phyloP scores from a whole-genome alignment of 2,113 vertebrate genomes.

The Tricholaema leucomelas region DNA sequence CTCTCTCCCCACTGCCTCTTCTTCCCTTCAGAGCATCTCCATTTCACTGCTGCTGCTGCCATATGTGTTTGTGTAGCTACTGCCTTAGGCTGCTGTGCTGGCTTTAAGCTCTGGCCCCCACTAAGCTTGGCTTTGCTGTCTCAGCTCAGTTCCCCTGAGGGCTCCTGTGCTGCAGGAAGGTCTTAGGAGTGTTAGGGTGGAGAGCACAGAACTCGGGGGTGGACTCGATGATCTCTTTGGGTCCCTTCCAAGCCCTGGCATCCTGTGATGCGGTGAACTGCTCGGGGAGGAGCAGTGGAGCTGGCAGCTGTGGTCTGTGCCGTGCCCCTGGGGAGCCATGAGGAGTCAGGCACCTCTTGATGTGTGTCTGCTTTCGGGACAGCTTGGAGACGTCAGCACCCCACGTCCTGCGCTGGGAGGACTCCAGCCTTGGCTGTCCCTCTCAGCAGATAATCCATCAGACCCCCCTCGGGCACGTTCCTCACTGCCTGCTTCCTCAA shows the following conservation, averaged over 20 bases:
- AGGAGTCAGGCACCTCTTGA: background rate
- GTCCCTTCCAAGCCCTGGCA: no score
- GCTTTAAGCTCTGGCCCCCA: background rate
- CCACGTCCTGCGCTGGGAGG: background rate
- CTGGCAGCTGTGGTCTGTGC: background rate
- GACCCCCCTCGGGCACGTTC: background rate
- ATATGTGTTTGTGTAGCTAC: background rate
- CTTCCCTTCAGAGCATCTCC: background rate
- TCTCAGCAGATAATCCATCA: background rate
- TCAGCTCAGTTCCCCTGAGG: background rate
- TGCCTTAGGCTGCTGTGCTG: background rate
- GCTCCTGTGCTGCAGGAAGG: fast-evolving
- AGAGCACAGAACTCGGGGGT: background rate
- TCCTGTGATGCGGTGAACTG: background rate
- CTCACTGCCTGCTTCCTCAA: background rate
- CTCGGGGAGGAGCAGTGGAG: background rate
- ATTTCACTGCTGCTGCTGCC: background rate
- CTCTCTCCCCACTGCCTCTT: background rate
- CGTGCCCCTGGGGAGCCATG: background rate
- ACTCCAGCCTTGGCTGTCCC: background rate
- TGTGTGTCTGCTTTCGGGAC: background rate
- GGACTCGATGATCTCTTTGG: no score
- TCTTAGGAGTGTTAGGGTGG: background rate
- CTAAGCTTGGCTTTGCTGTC: background rate
- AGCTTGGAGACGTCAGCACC: background rate